These are phyloP conservation scores for Rhodeus uyekii DNA, from an alignment of 2,797 vertebrate species.

Conservation along the genomic window DNA sequence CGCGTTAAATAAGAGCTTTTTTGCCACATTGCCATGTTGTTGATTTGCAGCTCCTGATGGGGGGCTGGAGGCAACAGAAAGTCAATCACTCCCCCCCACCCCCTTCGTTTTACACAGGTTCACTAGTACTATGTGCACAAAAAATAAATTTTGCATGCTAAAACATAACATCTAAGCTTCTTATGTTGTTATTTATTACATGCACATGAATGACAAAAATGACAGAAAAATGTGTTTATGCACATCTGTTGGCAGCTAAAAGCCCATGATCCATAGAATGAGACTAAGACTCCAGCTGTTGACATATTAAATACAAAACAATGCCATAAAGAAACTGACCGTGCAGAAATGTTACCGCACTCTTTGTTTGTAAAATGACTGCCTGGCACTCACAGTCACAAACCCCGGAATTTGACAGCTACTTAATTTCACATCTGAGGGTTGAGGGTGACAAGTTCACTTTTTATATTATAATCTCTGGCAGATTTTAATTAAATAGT, in stretches of 20 bases:
- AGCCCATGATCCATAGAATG: neutral
- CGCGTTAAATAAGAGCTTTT: slow-evolving; percentile 75
- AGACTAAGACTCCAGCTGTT: neutral
- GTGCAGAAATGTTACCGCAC: neutral
- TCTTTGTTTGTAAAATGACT: slow-evolving; percentile 24
- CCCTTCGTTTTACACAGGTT: slow-evolving; percentile 53
- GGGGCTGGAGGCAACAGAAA: slow-evolving; percentile 67
- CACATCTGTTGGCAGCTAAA: slow-evolving; percentile 20
- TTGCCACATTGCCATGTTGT: slow-evolving; percentile 71
- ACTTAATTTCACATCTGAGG: slow-evolving; percentile 48
- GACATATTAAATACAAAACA: slow-evolving; percentile 2
- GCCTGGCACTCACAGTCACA: neutral
- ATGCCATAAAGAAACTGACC: neutral
- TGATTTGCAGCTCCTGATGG: slow-evolving; percentile 72
- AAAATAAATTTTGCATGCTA: neutral
- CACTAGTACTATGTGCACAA: neutral
- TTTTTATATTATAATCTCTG: slow-evolving; percentile 52
- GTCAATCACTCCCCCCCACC: slow-evolving; percentile 65
- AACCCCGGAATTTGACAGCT: slow-evolving; percentile 28
- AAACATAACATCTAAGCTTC: neutral
- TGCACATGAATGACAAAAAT: neutral
- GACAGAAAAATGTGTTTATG: neutral
- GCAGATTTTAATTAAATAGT: slow-evolving; percentile 57
- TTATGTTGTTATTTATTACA: neutral
- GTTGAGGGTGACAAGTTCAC: slow-evolving; percentile 48